These are phyloP conservation scores for Triops longicaudatus DNA, from an alignment of 1,140 invertebrate species.

Conservation along the genomic window DNA sequence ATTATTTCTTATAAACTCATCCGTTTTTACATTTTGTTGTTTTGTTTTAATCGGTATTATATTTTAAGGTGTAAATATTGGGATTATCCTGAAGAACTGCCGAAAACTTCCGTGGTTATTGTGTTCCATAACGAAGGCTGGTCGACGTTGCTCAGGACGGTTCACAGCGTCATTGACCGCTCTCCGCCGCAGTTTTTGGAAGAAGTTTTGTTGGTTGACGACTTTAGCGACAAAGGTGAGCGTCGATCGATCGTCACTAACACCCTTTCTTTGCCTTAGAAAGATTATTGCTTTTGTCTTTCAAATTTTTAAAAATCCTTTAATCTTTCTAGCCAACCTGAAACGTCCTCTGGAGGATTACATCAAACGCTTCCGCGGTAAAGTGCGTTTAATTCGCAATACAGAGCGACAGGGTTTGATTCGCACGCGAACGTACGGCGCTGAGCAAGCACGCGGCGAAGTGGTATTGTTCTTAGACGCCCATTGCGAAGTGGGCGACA, in stretches of 20 bases:
- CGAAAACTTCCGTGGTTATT: constrained; percentile 87
- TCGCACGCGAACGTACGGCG: constrained; percentile 80
- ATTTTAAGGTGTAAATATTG: constrained; percentile 80
- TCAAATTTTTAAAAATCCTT: too few relatives aligned
- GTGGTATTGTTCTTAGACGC: constrained; percentile 97
- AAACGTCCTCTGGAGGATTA: constrained; percentile 83
- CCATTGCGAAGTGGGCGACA: constrained; percentile 82
- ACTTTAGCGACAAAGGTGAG: constrained; percentile 87
- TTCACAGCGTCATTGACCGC: constrained; percentile 89
- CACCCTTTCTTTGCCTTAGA: too few relatives aligned
- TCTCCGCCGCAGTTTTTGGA: constrained; percentile 82
- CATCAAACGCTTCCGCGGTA: constrained; percentile 73
- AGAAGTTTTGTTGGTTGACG: constrained; percentile 96
- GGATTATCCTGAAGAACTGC: constrained; percentile 84
- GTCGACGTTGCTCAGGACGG: constrained; percentile 88
- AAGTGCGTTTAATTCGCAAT: constrained; percentile 81
- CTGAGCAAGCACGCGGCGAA: constrained; percentile 85
- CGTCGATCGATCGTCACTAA: not conserved
- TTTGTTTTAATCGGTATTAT: constrained; percentile 7
- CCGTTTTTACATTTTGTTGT: constrained; percentile 27
- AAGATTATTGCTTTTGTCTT: too few relatives aligned
- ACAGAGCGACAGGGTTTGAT: constrained; percentile 81
- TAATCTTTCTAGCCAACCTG: constrained; percentile 69
- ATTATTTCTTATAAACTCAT: constrained; percentile 1
- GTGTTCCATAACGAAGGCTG: constrained; percentile 99